Conservation (phyloP, 2,113 vertebrate genomes). For the Cyanoliseus patagonus region DNA sequence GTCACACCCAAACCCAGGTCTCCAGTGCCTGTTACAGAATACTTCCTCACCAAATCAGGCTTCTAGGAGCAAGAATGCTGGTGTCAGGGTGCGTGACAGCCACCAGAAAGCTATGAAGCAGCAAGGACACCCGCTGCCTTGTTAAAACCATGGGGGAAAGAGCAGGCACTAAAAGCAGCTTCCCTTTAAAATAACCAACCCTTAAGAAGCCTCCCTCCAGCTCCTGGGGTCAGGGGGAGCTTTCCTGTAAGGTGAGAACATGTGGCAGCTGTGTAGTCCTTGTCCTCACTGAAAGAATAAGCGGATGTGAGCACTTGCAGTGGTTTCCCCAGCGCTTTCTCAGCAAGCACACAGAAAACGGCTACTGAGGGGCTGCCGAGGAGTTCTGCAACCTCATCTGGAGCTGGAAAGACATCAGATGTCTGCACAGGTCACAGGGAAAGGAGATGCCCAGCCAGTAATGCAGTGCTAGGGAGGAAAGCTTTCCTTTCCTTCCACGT, state of each 20-base stretch:
- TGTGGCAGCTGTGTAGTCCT: rapidly evolving
- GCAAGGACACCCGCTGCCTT: background rate
- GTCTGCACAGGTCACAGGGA: background rate
- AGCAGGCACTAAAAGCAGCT: background rate
- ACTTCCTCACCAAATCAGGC: background rate
- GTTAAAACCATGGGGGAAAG: rapidly evolving
- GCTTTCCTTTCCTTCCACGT: rapidly evolving
- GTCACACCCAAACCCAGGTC: background rate
- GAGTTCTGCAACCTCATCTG: background rate
- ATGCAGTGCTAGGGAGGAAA: rapidly evolving
- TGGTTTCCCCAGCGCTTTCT: background rate
- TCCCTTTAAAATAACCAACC: background rate
- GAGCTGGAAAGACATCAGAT: background rate
- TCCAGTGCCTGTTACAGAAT: background rate
- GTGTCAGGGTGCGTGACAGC: background rate
- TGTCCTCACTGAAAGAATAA: background rate
- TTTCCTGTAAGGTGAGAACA: background rate
- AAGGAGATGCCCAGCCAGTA: background rate
- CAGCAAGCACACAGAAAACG: rapidly evolving
- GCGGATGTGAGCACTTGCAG: background rate
- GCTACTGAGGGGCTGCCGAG: background rate
- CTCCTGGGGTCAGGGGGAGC: background rate
- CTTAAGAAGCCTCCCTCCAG: background rate
- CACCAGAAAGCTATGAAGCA: background rate
- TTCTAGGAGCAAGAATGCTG: background rate